phyloP scores from a whole-genome alignment of 2,888 invertebrate species.

The Euplexia lucipara region DNA sequence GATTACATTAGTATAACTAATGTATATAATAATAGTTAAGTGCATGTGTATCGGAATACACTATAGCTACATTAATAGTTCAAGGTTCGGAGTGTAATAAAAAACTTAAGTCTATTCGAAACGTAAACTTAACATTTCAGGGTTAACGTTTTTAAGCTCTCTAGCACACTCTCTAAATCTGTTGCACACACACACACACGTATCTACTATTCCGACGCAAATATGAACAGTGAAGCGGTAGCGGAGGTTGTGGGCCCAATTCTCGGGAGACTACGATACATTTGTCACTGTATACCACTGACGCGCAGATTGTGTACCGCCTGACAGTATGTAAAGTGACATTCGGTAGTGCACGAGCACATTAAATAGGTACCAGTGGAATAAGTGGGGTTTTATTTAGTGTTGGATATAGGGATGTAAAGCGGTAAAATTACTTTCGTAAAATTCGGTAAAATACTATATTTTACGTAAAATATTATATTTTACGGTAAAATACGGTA shows the following conservation, averaged over 20 bases:
- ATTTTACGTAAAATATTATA: no score
- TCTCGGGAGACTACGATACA: slow-evolving; percentile 41
- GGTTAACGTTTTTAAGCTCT: not conserved
- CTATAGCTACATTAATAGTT: no score
- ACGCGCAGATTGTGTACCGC: slow-evolving; percentile 28
- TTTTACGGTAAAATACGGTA: no score
- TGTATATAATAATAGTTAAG: no score
- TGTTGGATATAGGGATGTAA: not conserved
- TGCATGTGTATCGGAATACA: no score
- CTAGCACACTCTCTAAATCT: not conserved
- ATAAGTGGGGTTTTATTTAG: not conserved
- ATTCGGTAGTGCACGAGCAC: slow-evolving; percentile 5
- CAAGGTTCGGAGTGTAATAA: no score
- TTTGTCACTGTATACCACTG: slow-evolving; percentile 42
- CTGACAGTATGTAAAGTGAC: slow-evolving; percentile 20
- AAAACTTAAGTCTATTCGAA: not conserved
- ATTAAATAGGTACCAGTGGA: not conserved
- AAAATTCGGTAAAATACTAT: no score
- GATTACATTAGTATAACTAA: no score
- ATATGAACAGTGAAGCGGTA: slow-evolving; percentile 17
- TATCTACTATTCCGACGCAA: not conserved
- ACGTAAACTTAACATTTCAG: not conserved
- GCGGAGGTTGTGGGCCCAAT: slow-evolving; percentile 28
- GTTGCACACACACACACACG: not conserved
- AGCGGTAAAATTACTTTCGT: no score